A percentile compares a stretch with the other conserved stretches of the same genome.
Conservation (phyloP, 2,797 vertebrate species). For the Platyrinchus mystaceus region DNA sequence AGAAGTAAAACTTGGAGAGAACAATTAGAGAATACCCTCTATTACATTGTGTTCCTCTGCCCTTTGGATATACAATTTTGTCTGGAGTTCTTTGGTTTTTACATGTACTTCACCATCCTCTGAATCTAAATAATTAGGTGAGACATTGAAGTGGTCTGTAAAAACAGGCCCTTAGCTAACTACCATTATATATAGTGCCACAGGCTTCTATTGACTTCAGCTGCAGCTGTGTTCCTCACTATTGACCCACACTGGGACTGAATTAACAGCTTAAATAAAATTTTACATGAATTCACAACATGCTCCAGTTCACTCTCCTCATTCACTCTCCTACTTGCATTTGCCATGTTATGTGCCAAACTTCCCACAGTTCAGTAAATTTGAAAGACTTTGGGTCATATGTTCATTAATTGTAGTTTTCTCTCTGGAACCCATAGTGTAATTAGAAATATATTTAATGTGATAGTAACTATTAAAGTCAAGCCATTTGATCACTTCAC, state of each 20-base stretch:
- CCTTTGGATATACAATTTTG: not conserved
- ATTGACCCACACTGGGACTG: not conserved
- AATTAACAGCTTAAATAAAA: not conserved
- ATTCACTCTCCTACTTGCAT: not conserved
- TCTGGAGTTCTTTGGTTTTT: not conserved
- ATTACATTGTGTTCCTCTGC: not conserved
- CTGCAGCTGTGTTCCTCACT: not conserved
- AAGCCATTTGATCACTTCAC: conserved; percentile 33
- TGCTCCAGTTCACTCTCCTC: not conserved
- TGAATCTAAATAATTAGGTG: not conserved
- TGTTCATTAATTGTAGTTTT: conserved; percentile 50
- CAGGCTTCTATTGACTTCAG: not conserved
- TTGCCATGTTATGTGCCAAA: conserved; percentile 10
- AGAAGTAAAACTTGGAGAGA: not conserved
- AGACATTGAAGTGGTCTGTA: not conserved
- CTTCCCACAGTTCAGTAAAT: conserved; percentile 24
- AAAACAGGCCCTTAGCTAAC: not conserved
- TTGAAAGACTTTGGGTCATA: conserved; percentile 41
- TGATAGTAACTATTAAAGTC: conserved; percentile 56
- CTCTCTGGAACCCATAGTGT: conserved; percentile 24
- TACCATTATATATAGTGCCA: not conserved
- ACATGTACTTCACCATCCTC: not conserved
- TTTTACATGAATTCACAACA: not conserved
- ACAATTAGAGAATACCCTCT: not conserved
- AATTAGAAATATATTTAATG: conserved; percentile 64